Evolutionary conservation across 2,113 vertebrate species (phyloP), one percentile per base, ranked within the genome.

Genomic region (Melanocharis versteri): DNA sequence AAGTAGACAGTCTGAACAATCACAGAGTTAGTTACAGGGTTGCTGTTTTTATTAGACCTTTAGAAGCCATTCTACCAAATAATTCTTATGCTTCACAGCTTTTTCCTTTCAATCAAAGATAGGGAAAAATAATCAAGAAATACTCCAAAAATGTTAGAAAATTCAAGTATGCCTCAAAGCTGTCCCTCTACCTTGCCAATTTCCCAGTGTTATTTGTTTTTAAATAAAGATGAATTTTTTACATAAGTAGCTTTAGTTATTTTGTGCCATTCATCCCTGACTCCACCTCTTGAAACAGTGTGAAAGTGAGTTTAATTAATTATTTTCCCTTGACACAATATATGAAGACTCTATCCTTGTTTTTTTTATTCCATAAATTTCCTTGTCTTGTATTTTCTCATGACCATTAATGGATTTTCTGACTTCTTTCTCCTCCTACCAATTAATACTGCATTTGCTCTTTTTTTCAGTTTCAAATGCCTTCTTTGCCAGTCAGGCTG

Each of bases 41-140:
- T 93, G n/a, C 48, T 83, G 48, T 10, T 91, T 93, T 88, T 83
- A 37, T 83, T 75, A 95, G 75, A 92, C 62, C 66, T 86, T 85
- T 77, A 83, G 70, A 92, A 94, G 39, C 18, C 30, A 42, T 87
- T 92, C 82, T 47, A 84, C 47, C 53, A 86, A 89, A 83, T 62
- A 91, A 80, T 92, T 87, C 58, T 73, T 26, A 72, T 19, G 35
- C 33, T 77, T 66, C 48, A 83, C 35, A 94, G 33, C 11, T 92
- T 92, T 69, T 83, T 40, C 81, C 77, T 56, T 27, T 95, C 83
- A 89, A 69, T 79, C 42, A 86, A 19, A 73, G 62, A 65, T 1
- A 33, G 35, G 23, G 31, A 75, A 76, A 93, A 93, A 78, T 68
- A 75, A 87, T 78, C 35, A 78, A 91, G 33, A 33, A 65, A 71